Conservation (phyloP, 2,888 invertebrate species). For the Aromia moschata region DNA sequence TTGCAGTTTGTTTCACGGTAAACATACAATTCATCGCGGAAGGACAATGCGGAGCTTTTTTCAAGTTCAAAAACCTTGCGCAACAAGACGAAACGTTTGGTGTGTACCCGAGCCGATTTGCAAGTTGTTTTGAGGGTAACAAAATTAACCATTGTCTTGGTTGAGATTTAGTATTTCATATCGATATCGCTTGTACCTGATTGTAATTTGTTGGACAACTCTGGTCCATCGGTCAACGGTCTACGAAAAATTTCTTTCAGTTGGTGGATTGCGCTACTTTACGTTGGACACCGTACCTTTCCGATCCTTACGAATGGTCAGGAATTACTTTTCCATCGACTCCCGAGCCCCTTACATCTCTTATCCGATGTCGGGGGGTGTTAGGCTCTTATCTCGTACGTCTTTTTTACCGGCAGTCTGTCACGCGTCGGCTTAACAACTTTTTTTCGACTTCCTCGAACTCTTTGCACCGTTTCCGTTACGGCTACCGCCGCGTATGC, state of each 20-base stretch:
- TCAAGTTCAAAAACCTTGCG: no score
- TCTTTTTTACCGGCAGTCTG: slow-evolving; percentile 1
- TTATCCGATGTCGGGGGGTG: background rate
- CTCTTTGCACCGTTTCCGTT: background rate
- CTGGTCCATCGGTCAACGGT: background rate
- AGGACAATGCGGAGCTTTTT: no score
- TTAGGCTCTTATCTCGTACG: background rate
- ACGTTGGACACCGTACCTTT: background rate
- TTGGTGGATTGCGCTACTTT: background rate
- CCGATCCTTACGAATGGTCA: background rate
- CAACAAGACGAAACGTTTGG: no score
- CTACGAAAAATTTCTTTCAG: background rate
- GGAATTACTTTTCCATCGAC: background rate
- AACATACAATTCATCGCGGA: no score
- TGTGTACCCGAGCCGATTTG: no score
- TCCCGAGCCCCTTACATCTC: background rate
- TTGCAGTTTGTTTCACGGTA: background rate
- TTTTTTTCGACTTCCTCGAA: background rate
- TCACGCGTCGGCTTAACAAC: background rate
- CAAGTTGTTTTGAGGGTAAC: no score
- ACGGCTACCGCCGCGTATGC: slow-evolving; percentile 6
- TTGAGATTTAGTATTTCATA: no score
- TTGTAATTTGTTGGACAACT: no score
- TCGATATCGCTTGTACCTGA: no score
- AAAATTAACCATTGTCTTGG: no score